Base-by-base conservation (phyloP, 2,888 invertebrate species). In the Petrolisthes manimaculis region DNA sequence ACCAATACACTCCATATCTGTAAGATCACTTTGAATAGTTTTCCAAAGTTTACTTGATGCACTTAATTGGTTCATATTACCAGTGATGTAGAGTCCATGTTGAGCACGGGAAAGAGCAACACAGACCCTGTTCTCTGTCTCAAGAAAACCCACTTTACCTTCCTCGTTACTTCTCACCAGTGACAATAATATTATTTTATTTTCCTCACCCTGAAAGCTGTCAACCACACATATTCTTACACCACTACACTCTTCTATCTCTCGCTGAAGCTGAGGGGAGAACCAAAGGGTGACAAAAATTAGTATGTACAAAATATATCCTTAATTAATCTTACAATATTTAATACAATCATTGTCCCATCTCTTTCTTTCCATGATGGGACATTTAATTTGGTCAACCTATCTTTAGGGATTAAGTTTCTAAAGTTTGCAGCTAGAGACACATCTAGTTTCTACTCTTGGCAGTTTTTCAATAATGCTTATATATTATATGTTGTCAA, bases 171-270 rank as follows among this genome's bases (percentile, higher is more conserved):
- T 96, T 92, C 97, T 94, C 0, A 97, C 97, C 14, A 97, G 93
- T 0, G 97, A 96, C 89, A 97, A 93, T 91, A 97, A 94, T 83
- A 97, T 95, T 92, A 97, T 96, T 92, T 95, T 95, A 92, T 95
- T 95, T 93, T 96, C 97, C 92, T 96, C 95, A 0, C 97, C 97
- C 93, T 97, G 97, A 92, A 95, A 97, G 92, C 96, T 96, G 92
- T 97, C 6, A 96, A 97, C 95, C 0, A 90, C 86, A 80, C 79
- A 75, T 18, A 90, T 81, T 77, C 24, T 93, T 6, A 96, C 94
- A 71, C 94, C 94, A 54, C 93, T 92, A 5, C 95, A 93, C 0
- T 93, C 89, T 3, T 91, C 84, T 88, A 90, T 91, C 4, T 92
- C 90, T 83, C 92, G 92, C 69, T 92, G 91, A 85, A 92, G 91